Base-by-base conservation (phyloP, 2,113 vertebrate genomes). In the Haemorhous mexicanus region DNA sequence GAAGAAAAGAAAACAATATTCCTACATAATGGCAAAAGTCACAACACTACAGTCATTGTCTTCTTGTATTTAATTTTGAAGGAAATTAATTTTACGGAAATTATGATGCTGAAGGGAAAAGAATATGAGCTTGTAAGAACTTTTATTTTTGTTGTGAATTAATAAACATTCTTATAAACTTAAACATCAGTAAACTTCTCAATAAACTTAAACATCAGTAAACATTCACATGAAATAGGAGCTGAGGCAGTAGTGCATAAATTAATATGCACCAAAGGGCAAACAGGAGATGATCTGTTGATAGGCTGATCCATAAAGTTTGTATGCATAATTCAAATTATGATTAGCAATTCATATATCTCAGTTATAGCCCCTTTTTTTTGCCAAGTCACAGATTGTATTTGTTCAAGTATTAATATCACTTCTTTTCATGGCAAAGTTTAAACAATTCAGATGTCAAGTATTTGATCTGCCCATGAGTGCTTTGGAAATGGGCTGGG, bases 251-350 rank as follows among this genome's bases (percentile, higher is more conserved):
- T 94, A 89, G 81, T 96, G 89, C 96, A 93, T 95, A 92, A 97
- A 97, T 96, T 94, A 97, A 97, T 95, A 95, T 93, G 87, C 86
- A 95, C 93, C 94, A 93, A 96, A 93, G 93, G 82, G 94, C 92
- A 95, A 87, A 89, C 74, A 78, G 59, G 80, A 94, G 87, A 95
- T 96, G 92, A 97, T 96, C 87, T 84, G 83, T 91, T 95, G 91
- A 95, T 95, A 94, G 69, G 64, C 22, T 96, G 63, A 95, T 95
- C 92, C 86, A 95, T 94, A 97, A 96, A 93, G 44, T 95, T 88
- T 95, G 66, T 84, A 96, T 95, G 74, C 74, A 90, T 96, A 94
- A 97, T 97, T 95, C 93, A 95, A 91, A 95, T 87, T 21, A 87
- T 82, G 64, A 80, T 95, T 58, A 91, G 76, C 76, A 88, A 91